Conservation (phyloP, 2,797 vertebrate genomes). For the Buceros bicornis region DNA sequence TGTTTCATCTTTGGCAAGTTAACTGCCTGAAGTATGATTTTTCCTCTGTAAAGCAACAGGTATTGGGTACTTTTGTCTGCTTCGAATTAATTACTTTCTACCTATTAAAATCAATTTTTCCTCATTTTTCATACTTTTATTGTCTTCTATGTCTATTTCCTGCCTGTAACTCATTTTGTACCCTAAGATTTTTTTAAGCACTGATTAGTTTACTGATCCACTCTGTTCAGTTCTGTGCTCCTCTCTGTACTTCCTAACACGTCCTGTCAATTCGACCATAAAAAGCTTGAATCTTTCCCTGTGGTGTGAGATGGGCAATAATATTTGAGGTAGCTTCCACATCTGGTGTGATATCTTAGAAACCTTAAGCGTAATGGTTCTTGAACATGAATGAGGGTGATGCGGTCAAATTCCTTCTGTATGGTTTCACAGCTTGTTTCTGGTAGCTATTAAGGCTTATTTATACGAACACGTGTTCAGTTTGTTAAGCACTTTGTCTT, state of each 20-base stretch:
- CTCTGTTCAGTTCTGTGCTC: background rate
- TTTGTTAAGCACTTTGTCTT: background rate
- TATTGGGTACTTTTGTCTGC: background rate
- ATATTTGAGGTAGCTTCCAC: background rate
- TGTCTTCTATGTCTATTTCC: background rate
- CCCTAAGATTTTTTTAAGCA: background rate
- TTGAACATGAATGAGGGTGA: too few species aligned
- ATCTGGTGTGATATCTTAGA: background rate
- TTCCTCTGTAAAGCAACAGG: background rate
- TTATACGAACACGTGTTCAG: background rate
- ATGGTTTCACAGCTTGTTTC: background rate
- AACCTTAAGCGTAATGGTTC: too few species aligned
- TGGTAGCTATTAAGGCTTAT: background rate
- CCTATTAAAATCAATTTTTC: background rate
- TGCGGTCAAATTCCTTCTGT: background rate
- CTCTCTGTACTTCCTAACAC: background rate
- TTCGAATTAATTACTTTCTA: background rate
- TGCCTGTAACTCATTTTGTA: background rate
- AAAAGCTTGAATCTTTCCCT: background rate
- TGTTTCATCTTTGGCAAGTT: background rate
- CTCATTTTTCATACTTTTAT: background rate
- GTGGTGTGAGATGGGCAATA: background rate
- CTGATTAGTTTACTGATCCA: background rate
- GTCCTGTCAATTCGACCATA: background rate
- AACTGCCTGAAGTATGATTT: background rate